Percentiles rank a stretch among this genome's conserved stretches.
phyloP scores from a whole-genome alignment of 2,113 vertebrate genomes.

The Bagarius yarrelli region DNA sequence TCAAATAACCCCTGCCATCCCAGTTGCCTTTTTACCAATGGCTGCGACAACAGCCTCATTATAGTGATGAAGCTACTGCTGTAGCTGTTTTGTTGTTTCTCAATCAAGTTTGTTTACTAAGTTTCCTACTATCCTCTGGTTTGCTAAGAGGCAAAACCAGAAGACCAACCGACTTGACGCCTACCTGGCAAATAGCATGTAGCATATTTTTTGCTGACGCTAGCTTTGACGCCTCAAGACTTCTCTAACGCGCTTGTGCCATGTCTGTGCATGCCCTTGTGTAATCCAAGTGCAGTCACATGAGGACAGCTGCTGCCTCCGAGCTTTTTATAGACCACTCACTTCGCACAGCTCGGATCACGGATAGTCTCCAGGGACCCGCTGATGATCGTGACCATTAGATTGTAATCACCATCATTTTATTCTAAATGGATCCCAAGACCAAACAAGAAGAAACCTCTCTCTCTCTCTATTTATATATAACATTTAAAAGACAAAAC shows the following conservation, averaged over 20 bases:
- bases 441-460: not conserved
- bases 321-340: constrained; percentile 30
- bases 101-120: not conserved
- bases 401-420: not conserved
- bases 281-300: constrained; percentile 24
- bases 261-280: not conserved
- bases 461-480: no score
- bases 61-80: no score
- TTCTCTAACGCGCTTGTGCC: not conserved
- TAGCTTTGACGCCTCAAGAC: not conserved
- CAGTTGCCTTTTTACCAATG: no score
- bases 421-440: not conserved
- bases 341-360: not conserved
- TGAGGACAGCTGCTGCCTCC: constrained; percentile 30
- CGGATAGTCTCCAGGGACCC: not conserved
- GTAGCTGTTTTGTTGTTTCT: not conserved
- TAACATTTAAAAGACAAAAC: no score
- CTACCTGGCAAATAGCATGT: no score
- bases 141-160: not conserved
- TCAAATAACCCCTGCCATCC: no score
- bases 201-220: not conserved
- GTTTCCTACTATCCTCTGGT: not conserved
- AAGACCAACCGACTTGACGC: not conserved
- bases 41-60: no score
- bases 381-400: not conserved